A percentile compares a stretch with the other conserved stretches of the same genome.
phyloP scores from a whole-genome alignment of 1,140 invertebrate species.

The Eriosoma lanigerum region DNA sequence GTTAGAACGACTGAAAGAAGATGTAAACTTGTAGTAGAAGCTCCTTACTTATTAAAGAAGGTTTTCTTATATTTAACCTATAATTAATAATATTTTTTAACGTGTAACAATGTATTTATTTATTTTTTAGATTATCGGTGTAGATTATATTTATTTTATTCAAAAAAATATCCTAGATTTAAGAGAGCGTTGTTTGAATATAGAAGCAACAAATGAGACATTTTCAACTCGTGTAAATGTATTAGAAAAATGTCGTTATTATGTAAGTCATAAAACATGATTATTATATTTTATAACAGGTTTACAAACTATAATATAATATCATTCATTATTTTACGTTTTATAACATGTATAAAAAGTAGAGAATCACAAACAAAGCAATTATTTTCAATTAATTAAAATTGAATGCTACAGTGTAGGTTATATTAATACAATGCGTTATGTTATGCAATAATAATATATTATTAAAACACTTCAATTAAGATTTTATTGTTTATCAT shows the following conservation, averaged over 20 bases:
- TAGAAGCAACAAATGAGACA: slow-evolving; percentile 93
- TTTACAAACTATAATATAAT: not conserved
- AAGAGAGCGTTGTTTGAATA: slow-evolving; percentile 76
- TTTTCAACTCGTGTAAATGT: slow-evolving; percentile 84
- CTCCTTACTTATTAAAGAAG: slow-evolving; percentile 94
- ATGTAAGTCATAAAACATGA: slow-evolving; percentile 67
- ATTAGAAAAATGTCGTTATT: slow-evolving; percentile 90
- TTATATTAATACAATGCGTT: not conserved
- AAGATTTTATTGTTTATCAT: too few relatives aligned
- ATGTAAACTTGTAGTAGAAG: slow-evolving; percentile 91
- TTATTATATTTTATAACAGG: not conserved
- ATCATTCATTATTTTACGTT: not conserved
- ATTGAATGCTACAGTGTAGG: not conserved
- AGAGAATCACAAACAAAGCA: not conserved
- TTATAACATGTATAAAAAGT: too few relatives aligned
- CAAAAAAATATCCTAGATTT: slow-evolving; percentile 89
- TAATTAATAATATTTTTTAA: not conserved
- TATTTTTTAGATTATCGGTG: slow-evolving; percentile 81
- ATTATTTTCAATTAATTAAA: not conserved
- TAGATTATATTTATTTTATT: slow-evolving; percentile 89
- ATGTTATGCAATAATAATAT: too few relatives aligned
- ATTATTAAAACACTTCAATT: too few relatives aligned
- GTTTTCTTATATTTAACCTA: slow-evolving; percentile 59
- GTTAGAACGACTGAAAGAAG: slow-evolving; percentile 81
- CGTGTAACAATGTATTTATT: slow-evolving; percentile 47